phyloP scores from a whole-genome alignment of 2,797 vertebrate genomes.

The Mus caroli region DNA sequence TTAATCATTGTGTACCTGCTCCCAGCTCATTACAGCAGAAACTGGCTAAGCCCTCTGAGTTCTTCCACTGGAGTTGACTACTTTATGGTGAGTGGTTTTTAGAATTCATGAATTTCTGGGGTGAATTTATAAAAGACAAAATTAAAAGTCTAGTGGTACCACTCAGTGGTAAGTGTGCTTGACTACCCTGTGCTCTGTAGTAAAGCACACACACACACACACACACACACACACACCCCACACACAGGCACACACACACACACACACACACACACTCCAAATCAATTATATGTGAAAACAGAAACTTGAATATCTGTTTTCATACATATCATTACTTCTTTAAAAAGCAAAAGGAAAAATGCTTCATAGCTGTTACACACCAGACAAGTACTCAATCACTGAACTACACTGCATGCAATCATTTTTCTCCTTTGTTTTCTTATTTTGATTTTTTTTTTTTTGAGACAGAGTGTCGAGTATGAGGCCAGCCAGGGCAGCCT shows the following conservation, averaged over 20 bases:
- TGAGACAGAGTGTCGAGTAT: background rate
- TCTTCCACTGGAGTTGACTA: background rate
- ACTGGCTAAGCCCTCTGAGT: conserved; percentile 20
- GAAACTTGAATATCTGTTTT: conserved; percentile 34
- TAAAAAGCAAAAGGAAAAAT: background rate
- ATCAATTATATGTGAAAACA: conserved; percentile 26
- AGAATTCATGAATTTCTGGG: conserved; percentile 14
- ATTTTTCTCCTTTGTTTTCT: background rate
- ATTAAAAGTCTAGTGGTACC: background rate
- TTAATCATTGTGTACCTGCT: conserved; percentile 12
- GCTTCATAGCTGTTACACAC: background rate
- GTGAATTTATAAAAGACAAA: conserved; percentile 7
- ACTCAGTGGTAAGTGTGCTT: background rate
- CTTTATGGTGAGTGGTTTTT: background rate
- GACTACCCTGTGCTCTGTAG: background rate
- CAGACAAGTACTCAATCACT: background rate
- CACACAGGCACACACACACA: too few species aligned
- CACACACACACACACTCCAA: background rate
- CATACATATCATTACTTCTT: background rate
- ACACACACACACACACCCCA: too few species aligned
- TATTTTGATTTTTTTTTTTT: background rate
- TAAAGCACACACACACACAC: background rate
- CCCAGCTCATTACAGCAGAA: conserved; percentile 29
- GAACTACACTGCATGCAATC: background rate
- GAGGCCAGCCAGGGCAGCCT: background rate